Evolutionary conservation across 1,140 invertebrate species (phyloP).

Genomic region (Sycophaga agraensis): DNA sequence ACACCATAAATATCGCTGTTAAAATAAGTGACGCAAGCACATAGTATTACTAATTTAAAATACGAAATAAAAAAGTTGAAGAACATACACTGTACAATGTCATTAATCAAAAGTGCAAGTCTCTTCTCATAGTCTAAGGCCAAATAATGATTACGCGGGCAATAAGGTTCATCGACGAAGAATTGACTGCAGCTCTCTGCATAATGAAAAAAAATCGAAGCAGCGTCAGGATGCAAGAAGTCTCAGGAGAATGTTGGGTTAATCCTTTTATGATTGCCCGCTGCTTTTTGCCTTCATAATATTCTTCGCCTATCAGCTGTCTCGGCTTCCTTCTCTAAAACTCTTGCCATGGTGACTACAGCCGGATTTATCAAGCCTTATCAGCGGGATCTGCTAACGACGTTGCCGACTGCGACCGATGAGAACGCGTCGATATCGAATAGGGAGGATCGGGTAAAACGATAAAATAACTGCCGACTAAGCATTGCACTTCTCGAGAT

Average conservation of each 20-base stretch:
- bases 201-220: conserved; percentile 1
- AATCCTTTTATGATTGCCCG: neutral
- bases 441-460: neutral
- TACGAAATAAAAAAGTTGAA: too few species aligned
- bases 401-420: conserved; percentile 29
- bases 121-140: too few species aligned
- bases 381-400: conserved; percentile 37
- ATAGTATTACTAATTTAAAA: too few species aligned
- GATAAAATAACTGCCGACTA: conserved; percentile 3
- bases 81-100: too few species aligned
- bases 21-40: too few species aligned
- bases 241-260: neutral
- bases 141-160: neutral
- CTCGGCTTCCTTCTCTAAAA: too few species aligned
- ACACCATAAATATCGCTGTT: too few species aligned
- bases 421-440: neutral
- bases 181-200: neutral
- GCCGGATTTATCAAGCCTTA: conserved; percentile 26
- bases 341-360: too few species aligned
- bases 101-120: too few species aligned
- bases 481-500: neutral
- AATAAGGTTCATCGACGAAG: neutral
- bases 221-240: neutral
- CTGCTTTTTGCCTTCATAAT: conserved; percentile 12
- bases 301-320: too few species aligned